These are phyloP conservation scores for Allacma fusca DNA, from an alignment of 2,888 invertebrate genomes.

Conservation along the genomic window DNA sequence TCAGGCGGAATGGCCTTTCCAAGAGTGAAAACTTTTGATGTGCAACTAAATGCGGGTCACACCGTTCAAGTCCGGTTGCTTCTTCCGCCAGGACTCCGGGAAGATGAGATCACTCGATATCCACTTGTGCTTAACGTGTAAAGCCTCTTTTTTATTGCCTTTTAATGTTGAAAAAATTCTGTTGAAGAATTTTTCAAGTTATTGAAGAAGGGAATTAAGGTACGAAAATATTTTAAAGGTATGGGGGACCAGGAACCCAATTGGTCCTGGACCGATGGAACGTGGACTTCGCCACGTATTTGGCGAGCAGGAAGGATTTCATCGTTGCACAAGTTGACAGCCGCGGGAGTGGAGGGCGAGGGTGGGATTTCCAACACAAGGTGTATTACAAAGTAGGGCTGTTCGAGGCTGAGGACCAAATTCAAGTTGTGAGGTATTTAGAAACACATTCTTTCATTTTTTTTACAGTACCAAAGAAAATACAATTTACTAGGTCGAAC, in stretches of 20 bases:
- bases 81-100: conserved; percentile 86
- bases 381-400: conserved; percentile 87
- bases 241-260: conserved; percentile 93
- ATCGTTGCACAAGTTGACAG: conserved; percentile 94
- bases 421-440: conserved; percentile 84
- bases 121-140: conserved; percentile 90
- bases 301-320: conserved; percentile 84
- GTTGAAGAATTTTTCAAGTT: too few relatives aligned
- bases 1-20: conserved; percentile 79
- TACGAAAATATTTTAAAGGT: conserved; percentile 68
- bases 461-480: too few relatives aligned
- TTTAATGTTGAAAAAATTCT: too few relatives aligned
- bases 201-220: too few relatives aligned
- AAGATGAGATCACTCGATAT: conserved; percentile 91
- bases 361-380: conserved; percentile 60
- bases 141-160: too few relatives aligned
- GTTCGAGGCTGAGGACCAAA: conserved; percentile 92
- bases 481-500: too few relatives aligned
- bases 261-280: conserved; percentile 88
- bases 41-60: conserved; percentile 88
- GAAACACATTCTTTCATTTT: too few relatives aligned
- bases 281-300: conserved; percentile 86
- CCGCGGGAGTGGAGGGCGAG: conserved; percentile 72
- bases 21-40: conserved; percentile 85
- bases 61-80: conserved; percentile 85